Conservation (phyloP, 2,113 vertebrate genomes). For the Neotragus moschatus region DNA sequence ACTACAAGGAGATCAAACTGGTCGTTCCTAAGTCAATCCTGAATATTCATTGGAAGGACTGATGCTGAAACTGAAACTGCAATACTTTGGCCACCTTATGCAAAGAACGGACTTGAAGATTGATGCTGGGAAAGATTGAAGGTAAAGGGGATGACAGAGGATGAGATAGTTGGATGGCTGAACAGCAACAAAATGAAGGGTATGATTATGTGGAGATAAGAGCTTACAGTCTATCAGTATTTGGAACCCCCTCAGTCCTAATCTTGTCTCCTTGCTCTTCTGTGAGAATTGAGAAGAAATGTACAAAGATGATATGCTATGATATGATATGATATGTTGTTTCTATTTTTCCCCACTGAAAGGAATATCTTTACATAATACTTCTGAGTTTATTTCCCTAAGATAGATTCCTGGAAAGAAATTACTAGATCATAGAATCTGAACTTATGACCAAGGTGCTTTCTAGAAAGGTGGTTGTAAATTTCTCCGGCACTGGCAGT, state of each 20-base stretch:
- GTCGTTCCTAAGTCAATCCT: not conserved
- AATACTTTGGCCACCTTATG: not conserved
- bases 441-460: not conserved
- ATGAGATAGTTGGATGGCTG: not conserved
- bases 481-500: not conserved
- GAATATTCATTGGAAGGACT: not conserved
- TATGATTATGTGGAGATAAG: not conserved
- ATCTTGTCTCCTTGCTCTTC: not conserved
- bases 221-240: not conserved
- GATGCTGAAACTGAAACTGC: not conserved
- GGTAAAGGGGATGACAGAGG: not conserved
- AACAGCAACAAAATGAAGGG: not conserved
- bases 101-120: not conserved
- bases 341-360: not conserved
- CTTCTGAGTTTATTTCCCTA: not conserved
- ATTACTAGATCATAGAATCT: not conserved
- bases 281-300: constrained; percentile 16
- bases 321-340: too few species aligned
- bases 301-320: not conserved
- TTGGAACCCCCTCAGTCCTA: not conserved
- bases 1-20: not conserved
- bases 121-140: not conserved
- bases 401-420: not conserved
- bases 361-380: not conserved
- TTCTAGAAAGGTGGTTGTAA: not conserved